These are phyloP conservation scores for Coregonus sp. DNA, from an alignment of 2,797 vertebrate genomes.

Conservation along the genomic window DNA sequence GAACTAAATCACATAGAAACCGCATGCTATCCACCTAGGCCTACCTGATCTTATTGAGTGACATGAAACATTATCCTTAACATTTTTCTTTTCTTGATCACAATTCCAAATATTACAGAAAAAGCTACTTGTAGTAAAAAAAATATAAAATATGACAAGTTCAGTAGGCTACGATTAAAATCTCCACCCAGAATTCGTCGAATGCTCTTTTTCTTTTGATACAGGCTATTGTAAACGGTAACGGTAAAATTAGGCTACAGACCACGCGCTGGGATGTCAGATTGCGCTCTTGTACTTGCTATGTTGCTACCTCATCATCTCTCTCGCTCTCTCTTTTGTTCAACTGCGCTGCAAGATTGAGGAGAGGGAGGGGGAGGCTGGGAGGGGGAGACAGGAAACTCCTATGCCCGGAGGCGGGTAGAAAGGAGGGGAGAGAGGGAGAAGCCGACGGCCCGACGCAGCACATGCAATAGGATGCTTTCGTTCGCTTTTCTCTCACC, in stretches of 20 bases:
- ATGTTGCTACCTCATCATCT: neutral
- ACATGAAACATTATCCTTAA: neutral
- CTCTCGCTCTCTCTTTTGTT: neutral
- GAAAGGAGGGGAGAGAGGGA: neutral
- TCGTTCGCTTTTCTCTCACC: neutral
- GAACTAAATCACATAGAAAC: neutral
- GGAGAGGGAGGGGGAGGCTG: neutral
- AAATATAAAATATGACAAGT: neutral
- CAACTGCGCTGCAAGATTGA: neutral
- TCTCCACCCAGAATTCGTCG: neutral
- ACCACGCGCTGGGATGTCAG: neutral
- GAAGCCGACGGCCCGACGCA: no score
- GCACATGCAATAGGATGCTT: neutral
- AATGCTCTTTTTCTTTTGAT: neutral
- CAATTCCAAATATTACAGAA: constrained; percentile 1
- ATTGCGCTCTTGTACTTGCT: constrained; percentile 7
- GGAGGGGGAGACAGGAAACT: neutral
- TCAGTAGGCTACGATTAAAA: neutral
- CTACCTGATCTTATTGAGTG: constrained; percentile 12
- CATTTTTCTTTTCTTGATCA: constrained; percentile 8
- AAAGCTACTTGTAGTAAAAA: neutral
- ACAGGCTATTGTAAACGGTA: neutral
- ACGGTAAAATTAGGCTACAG: neutral
- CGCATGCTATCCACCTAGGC: neutral
- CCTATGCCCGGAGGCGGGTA: neutral